Conservation (phyloP, 2,797 vertebrate genomes). For the Emydoidea blandingii region DNA sequence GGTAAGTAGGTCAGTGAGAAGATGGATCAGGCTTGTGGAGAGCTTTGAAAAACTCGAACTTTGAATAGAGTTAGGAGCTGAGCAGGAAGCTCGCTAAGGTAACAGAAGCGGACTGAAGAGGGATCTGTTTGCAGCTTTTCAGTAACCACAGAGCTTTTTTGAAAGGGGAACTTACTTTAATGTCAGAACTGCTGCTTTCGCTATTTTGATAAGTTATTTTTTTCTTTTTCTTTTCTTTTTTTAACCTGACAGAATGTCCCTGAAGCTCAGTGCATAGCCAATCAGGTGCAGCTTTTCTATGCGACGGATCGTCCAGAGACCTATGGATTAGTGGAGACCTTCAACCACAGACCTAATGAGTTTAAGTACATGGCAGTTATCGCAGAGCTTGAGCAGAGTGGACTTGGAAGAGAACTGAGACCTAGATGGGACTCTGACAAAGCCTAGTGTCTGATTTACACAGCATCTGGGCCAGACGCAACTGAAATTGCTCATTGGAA, state of each 20-base stretch:
- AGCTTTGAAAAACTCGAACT: not conserved
- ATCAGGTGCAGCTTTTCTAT: slow-evolving; percentile 99
- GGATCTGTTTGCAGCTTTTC: not conserved
- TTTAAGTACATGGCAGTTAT: slow-evolving; percentile 96
- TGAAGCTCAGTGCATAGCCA: slow-evolving; percentile 95
- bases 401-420: slow-evolving; percentile 80
- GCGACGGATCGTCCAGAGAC: slow-evolving; percentile 85
- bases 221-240: not conserved
- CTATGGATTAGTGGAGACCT: slow-evolving; percentile 89
- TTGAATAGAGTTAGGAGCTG: not conserved
- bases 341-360: slow-evolving; percentile 90
- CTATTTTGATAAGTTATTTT: not conserved
- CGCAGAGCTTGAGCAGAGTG: slow-evolving; percentile 91
- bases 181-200: not conserved
- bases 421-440: slow-evolving; percentile 66
- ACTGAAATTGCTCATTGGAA: not conserved
- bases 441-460: slow-evolving; percentile 13
- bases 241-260: slow-evolving; percentile 85
- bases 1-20: not conserved
- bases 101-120: not conserved
- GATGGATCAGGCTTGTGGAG: not conserved
- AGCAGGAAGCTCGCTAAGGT: not conserved
- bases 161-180: not conserved
- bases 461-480: not conserved
- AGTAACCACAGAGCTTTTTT: not conserved